Percentiles rank a stretch among this genome's conserved stretches.
These are phyloP conservation scores for Festucalex cinctus DNA, from an alignment of 2,113 vertebrate genomes.

Conservation along the genomic window DNA sequence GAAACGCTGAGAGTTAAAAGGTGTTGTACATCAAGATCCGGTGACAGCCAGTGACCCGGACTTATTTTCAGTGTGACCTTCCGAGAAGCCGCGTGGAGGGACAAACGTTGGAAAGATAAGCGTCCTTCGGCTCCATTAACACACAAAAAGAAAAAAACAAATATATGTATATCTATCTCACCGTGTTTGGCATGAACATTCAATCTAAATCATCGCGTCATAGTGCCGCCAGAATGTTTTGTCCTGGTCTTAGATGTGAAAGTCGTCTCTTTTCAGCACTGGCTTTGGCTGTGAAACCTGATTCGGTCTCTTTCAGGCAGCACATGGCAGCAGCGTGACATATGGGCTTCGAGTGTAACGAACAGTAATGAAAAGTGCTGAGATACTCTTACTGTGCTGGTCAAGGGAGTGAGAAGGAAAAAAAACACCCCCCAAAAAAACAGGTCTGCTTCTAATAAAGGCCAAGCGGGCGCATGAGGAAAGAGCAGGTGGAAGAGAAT, in stretches of 20 bases:
- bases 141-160: constrained; percentile 2
- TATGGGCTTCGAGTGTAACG: constrained; percentile 10
- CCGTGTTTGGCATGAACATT: constrained; percentile 7
- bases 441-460: constrained; percentile 12
- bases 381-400: constrained; percentile 16
- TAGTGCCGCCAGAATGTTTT: not conserved
- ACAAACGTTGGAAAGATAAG: constrained; percentile 8
- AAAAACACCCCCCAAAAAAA: too few species aligned
- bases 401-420: not conserved
- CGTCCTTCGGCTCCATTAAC: constrained; percentile 3
- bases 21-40: not conserved
- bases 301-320: constrained; percentile 10
- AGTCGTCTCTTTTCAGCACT: constrained; percentile 6
- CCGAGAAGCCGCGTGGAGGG: constrained; percentile 6
- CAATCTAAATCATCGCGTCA: not conserved
- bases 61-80: constrained; percentile 19
- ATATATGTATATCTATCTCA: constrained; percentile 6
- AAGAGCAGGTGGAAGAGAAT: constrained; percentile 33
- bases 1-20: constrained; percentile 6
- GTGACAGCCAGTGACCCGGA: constrained; percentile 8
- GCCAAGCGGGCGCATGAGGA: constrained; percentile 1
- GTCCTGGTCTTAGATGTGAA: constrained; percentile 5
- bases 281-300: constrained; percentile 21
- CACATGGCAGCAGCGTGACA: constrained; percentile 21
- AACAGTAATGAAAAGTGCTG: constrained; percentile 22